phyloP scores from a whole-genome alignment of 1,140 invertebrate genomes.

The Zaprionus lachaisei region DNA sequence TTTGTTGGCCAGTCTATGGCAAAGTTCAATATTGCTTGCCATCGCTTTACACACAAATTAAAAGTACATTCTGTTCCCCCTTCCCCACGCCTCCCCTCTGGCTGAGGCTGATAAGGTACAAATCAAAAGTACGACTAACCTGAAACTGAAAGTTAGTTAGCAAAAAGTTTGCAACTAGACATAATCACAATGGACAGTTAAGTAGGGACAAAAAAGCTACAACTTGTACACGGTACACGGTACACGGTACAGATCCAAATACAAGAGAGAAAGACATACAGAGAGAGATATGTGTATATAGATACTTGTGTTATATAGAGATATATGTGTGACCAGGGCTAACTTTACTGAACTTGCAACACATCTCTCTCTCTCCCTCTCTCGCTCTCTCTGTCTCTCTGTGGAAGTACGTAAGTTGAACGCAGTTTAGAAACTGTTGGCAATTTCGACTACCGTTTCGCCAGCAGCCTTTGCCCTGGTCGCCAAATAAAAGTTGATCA shows the following conservation, averaged over 20 bases:
- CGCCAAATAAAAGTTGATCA: slow-evolving; percentile 74
- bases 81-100: no score
- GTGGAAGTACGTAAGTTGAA: neutral
- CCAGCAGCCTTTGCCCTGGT: slow-evolving; percentile 12
- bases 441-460: slow-evolving; percentile 10
- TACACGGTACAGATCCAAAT: neutral
- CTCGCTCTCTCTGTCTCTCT: neutral
- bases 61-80: slow-evolving; percentile 32
- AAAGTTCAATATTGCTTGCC: slow-evolving; percentile 78
- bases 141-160: slow-evolving; percentile 56
- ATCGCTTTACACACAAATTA: slow-evolving; percentile 78
- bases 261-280: slow-evolving; percentile 12
- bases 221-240: neutral
- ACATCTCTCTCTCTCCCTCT: slow-evolving; percentile 45
- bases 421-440: slow-evolving; percentile 11
- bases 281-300: neutral
- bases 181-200: slow-evolving; percentile 50
- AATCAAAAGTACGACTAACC: slow-evolving; percentile 37
- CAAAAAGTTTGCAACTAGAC: slow-evolving; percentile 52
- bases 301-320: slow-evolving; percentile 3
- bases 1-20: slow-evolving; percentile 57
- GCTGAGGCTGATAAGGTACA: no score
- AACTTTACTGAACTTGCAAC: slow-evolving; percentile 68
- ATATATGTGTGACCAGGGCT: slow-evolving; percentile 28
- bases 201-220: neutral